A percentile compares a stretch with the other conserved stretches of the same genome.
phyloP scores from a whole-genome alignment of 2,113 vertebrate species.

The Calypte anna region DNA sequence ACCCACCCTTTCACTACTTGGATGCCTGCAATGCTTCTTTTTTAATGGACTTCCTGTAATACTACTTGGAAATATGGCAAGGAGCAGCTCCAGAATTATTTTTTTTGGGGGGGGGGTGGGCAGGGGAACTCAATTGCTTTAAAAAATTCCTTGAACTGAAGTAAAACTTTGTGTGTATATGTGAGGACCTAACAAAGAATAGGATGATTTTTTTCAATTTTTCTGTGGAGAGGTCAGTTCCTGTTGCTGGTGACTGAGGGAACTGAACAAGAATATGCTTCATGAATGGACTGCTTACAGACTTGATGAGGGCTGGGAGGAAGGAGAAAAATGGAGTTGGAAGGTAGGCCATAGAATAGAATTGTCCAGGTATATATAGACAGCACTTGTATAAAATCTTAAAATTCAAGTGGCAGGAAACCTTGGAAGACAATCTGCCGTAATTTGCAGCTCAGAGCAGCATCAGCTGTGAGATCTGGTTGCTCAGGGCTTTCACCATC shows the following conservation, averaged over 20 bases:
- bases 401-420: background rate
- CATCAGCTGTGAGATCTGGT: background rate
- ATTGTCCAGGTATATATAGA: background rate
- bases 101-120: background rate
- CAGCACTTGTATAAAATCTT: background rate
- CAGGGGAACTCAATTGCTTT: background rate
- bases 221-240: background rate
- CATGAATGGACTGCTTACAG: background rate
- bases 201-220: background rate
- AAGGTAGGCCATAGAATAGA: background rate
- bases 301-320: background rate
- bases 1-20: background rate
- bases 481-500: background rate
- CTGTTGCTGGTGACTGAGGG: background rate
- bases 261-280: background rate
- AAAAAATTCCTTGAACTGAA: background rate
- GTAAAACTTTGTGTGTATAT: background rate
- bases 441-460: background rate
- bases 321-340: background rate
- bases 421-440: background rate
- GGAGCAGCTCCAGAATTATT: background rate
- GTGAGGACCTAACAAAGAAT: background rate
- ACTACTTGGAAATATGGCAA: background rate
- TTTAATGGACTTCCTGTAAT: background rate
- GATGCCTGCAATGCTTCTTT: background rate